Percentiles rank a stretch among this genome's conserved stretches.
Conservation (phyloP, 1,140 invertebrate species). For the Panonychus citri region DNA sequence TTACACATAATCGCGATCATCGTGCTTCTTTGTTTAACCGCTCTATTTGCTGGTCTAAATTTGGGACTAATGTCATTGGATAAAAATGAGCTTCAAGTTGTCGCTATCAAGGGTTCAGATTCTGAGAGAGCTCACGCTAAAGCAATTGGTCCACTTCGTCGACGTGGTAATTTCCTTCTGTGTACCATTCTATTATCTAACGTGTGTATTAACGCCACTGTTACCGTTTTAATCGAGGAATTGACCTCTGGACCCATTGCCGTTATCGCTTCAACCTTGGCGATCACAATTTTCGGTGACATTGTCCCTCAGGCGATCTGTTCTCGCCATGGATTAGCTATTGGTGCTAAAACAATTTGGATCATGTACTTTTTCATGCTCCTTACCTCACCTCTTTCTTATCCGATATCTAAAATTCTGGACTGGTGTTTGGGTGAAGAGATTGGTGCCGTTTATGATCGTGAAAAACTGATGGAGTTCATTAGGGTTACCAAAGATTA, state of each 20-base stretch:
- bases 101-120: constrained; percentile 18
- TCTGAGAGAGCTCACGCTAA: constrained; percentile 32
- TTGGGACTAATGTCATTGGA: constrained; percentile 89
- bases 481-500: constrained; percentile 28
- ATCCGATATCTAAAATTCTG: constrained; percentile 73
- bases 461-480: constrained; percentile 82
- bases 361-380: constrained; percentile 62
- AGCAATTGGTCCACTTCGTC: constrained; percentile 64
- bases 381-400: constrained; percentile 76
- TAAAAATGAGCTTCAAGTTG: constrained; percentile 36
- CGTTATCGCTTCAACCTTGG: constrained; percentile 55
- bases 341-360: constrained; percentile 64
- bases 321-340: constrained; percentile 75
- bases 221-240: constrained; percentile 85
- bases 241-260: constrained; percentile 65
- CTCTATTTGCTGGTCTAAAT: constrained; percentile 77
- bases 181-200: constrained; percentile 84
- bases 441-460: constrained; percentile 86
- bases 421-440: constrained; percentile 55
- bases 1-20: constrained; percentile 25
- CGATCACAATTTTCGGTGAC: constrained; percentile 90
- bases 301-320: constrained; percentile 79
- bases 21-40: constrained; percentile 52
- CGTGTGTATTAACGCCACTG: constrained; percentile 87
- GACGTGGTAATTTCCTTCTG: constrained; percentile 82